Conservation (phyloP, 2,113 vertebrate genomes). For the Tonatia bakeri region DNA sequence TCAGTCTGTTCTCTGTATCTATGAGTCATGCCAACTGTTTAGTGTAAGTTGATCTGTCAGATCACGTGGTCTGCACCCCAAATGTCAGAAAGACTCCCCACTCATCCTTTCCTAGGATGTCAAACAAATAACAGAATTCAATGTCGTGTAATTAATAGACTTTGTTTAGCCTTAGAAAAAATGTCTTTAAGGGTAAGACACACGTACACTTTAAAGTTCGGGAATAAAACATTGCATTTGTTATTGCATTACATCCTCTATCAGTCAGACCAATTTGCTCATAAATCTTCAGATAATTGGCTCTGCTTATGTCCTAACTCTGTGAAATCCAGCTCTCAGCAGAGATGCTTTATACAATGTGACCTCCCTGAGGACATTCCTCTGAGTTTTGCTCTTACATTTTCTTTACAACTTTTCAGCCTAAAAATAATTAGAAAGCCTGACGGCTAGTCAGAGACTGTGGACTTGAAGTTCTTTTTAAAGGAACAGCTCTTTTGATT, state of each 20-base stretch:
- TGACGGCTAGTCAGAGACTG: slow-evolving; percentile 40
- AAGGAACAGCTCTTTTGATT: slow-evolving; percentile 12
- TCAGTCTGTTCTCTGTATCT: not conserved
- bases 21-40: not conserved
- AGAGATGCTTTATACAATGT: slow-evolving; percentile 29
- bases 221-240: slow-evolving; percentile 2
- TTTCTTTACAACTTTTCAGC: slow-evolving; percentile 43
- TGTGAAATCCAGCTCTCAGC: not conserved
- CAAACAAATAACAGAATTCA: not conserved
- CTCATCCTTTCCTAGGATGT: not conserved
- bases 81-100: not conserved
- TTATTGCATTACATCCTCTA: not conserved
- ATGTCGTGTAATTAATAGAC: not conserved
- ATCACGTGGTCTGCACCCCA: not conserved
- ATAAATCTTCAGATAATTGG: slow-evolving; percentile 60
- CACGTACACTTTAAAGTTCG: not conserved
- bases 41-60: not conserved
- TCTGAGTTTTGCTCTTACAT: slow-evolving; percentile 50
- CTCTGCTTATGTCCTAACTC: slow-evolving; percentile 31
- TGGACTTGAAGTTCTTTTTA: not conserved
- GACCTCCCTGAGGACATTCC: slow-evolving; percentile 46
- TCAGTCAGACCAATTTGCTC: slow-evolving; percentile 42
- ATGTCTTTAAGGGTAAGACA: not conserved
- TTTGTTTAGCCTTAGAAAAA: not conserved
- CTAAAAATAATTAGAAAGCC: slow-evolving; percentile 49